Percentiles rank a stretch among this genome's conserved stretches.
Evolutionary conservation across 2,113 vertebrate genomes (phyloP).

Genomic region (Rafetus swinhoei): DNA sequence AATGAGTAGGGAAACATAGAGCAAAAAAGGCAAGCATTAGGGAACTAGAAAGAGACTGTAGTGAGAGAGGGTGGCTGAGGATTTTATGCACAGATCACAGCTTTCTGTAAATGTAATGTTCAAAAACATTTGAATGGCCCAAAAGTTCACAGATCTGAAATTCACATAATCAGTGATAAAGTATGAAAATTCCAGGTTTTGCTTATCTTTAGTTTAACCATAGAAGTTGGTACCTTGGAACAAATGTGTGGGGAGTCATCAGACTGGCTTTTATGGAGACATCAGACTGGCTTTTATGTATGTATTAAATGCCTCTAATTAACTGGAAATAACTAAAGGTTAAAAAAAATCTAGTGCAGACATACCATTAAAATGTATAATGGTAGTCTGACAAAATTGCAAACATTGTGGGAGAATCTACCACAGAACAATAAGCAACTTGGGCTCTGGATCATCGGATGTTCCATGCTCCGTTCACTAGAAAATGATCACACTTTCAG

Average conservation of each 20-base stretch:
- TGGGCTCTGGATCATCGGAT: neutral
- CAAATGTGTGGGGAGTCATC: neutral
- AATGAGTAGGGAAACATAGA: neutral
- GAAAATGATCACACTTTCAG: neutral
- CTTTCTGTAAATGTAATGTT: constrained; percentile 8
- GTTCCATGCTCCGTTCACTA: neutral
- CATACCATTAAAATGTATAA: neutral
- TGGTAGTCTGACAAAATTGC: neutral
- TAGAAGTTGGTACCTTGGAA: neutral
- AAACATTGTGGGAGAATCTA: neutral
- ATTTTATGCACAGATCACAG: constrained; percentile 11
- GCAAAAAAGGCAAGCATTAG: neutral
- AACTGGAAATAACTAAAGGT: neutral
- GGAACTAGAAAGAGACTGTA: neutral
- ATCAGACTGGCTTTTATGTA: neutral
- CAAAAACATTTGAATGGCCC: constrained; percentile 49
- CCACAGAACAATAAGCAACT: neutral
- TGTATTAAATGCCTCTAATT: neutral
- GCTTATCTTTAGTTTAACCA: neutral
- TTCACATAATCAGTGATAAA: neutral
- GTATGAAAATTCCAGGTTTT: neutral
- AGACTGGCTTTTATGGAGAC: neutral
- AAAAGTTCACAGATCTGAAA: constrained; percentile 22
- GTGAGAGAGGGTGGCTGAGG: neutral
- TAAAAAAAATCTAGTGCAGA: neutral